Evolutionary conservation across 2,797 vertebrate species (phyloP), one percentile per base, ranked within the genome.

Genomic region (Pachyuromys duprasi): DNA sequence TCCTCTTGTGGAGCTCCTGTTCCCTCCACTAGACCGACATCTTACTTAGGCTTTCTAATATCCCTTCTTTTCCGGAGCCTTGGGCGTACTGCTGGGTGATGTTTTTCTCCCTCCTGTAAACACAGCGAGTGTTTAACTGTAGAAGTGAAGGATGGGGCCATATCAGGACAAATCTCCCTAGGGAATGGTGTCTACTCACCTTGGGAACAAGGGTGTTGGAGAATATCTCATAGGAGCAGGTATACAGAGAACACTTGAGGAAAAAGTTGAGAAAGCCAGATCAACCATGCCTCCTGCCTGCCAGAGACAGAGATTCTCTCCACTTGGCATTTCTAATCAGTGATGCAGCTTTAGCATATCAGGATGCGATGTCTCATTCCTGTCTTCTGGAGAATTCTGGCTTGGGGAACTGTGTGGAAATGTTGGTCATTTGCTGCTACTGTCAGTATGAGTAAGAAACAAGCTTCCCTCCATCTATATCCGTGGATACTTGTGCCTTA

Each of bases 41-140:
- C 2, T 45, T 15, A n/a, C 9, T 49, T 18, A 4, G 31, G 1
- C 0, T 62, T 87, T 31, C 36, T 78, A 69, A 26, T 26, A 9
- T 12, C 3, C 24, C 81, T 72, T 89, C 31, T 90, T 78, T 84
- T n/a, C 69, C 49, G 17, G 5, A 20, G 28, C 0, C 5, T 22
- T 11, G 2, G n/a, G 5, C n/a, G 18, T 26, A 18, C 6, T 33
- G 6, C 63, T 17, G n/a, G 0, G 8, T 4, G 67, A 42, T 26
- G 8, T 6, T 93, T 62, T 26, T n/a, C n/a, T 36, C 75, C 14
- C 3, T 57, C 28, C 5, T 0, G 28, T 65, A 93, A 83, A 74
- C 8, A 36, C 2, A 11, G 13, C 39, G 5, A 67, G 24, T 36
- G 67, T 57, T 72, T 20, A 70, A 67, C 28, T 36, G 22, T 57